phyloP scores from a whole-genome alignment of 2,888 invertebrate species.

The Stenchaetothrips biformis region DNA sequence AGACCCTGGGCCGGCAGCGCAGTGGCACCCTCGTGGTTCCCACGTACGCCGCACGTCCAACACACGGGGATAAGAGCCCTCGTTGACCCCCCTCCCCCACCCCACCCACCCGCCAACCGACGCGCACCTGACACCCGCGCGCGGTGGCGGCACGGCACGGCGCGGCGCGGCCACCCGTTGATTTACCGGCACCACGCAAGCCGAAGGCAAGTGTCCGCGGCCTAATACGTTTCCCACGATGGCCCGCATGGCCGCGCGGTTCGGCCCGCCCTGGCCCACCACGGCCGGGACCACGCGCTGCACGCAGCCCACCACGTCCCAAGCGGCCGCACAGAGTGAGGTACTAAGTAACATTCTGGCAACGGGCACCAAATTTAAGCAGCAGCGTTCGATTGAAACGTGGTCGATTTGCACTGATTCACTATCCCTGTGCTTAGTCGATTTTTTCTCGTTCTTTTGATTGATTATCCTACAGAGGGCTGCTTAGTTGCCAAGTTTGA shows the following conservation, averaged over 20 bases:
- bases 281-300: too few species aligned
- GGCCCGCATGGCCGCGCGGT: background rate
- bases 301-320: too few species aligned
- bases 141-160: background rate
- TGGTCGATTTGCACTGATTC: too few species aligned
- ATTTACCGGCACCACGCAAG: conserved; percentile 12
- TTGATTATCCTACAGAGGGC: too few species aligned
- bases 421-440: too few species aligned
- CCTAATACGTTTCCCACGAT: background rate
- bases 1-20: background rate
- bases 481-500: too few species aligned
- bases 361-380: too few species aligned
- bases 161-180: background rate
- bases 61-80: conserved; percentile 20
- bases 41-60: conserved; percentile 14
- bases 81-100: background rate
- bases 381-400: too few species aligned
- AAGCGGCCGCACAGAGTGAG: too few species aligned
- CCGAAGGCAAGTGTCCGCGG: background rate
- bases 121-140: conserved; percentile 13
- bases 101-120: background rate
- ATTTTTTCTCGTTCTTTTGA: too few species aligned
- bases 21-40: conserved; percentile 7
- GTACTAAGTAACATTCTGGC: too few species aligned
- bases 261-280: too few species aligned